A percentile compares a stretch with the other conserved stretches of the same genome.
These are phyloP conservation scores for Eilema sororculum DNA, from an alignment of 2,888 invertebrate genomes.

Conservation along the genomic window DNA sequence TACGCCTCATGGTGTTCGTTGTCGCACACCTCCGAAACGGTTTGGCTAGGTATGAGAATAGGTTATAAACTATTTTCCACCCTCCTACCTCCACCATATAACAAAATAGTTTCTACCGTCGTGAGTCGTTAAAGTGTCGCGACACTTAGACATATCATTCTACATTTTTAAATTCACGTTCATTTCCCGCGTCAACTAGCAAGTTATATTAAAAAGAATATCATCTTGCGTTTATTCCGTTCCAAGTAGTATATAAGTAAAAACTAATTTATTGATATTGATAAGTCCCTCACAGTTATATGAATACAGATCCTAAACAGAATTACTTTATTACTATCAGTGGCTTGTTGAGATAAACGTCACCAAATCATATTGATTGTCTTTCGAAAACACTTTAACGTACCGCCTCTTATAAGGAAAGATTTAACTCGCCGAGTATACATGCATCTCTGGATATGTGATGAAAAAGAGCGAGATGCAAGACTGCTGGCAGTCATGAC, in stretches of 20 bases:
- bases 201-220: too few species aligned
- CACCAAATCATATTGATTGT: not conserved
- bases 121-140: too few species aligned
- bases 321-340: not conserved
- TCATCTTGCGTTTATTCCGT: not conserved
- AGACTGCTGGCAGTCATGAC: not conserved
- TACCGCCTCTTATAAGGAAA: not conserved
- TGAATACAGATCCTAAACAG: constrained; percentile 1
- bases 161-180: too few species aligned
- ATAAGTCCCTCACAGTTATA: constrained; percentile 1
- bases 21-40: too few species aligned
- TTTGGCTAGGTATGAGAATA: too few species aligned
- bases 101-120: too few species aligned
- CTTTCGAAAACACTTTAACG: not conserved
- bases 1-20: too few species aligned
- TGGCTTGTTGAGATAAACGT: not conserved
- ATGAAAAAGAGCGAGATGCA: constrained; percentile 1
- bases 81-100: too few species aligned
- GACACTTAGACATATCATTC: too few species aligned
- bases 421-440: not conserved
- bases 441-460: not conserved
- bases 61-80: too few species aligned
- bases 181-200: too few species aligned
- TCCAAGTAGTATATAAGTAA: not conserved
- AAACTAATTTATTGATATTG: not conserved